A percentile compares a stretch with the other conserved stretches of the same genome.
phyloP scores from a whole-genome alignment of 2,113 vertebrate genomes.

The Macrotis lagotis region DNA sequence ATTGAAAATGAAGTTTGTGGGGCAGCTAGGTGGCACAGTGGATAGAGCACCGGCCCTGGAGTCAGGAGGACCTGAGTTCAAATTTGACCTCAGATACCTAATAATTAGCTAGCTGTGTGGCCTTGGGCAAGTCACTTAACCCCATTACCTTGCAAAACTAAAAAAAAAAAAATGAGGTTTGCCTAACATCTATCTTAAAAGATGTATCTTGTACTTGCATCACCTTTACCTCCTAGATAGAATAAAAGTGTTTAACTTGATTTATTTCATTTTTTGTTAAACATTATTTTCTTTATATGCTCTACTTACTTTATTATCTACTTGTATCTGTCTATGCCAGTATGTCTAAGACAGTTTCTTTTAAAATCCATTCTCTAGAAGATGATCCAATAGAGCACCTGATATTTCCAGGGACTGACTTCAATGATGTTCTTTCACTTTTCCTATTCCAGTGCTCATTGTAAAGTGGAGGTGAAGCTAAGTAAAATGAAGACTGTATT shows the following conservation, averaged over 20 bases:
- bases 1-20: not conserved
- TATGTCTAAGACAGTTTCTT: not conserved
- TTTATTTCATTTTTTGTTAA: not conserved
- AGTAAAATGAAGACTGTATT: not conserved
- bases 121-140: too few relatives aligned
- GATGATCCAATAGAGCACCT: not conserved
- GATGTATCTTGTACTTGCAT: not conserved
- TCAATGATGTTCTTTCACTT: not conserved
- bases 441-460: not conserved
- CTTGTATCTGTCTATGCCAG: not conserved
- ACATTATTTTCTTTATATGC: not conserved
- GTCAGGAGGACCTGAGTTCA: too few relatives aligned
- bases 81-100: too few relatives aligned
- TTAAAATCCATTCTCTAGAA: not conserved
- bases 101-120: too few relatives aligned
- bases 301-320: not conserved
- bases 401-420: not conserved
- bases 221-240: not conserved
- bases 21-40: too few relatives aligned
- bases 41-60: too few relatives aligned
- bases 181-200: not conserved
- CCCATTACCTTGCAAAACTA: too few relatives aligned
- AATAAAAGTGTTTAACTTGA: not conserved
- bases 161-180: too few relatives aligned
- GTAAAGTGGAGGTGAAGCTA: not conserved